Evolutionary conservation across 2,113 vertebrate species (phyloP).

Genomic region (Chauna torquata): DNA sequence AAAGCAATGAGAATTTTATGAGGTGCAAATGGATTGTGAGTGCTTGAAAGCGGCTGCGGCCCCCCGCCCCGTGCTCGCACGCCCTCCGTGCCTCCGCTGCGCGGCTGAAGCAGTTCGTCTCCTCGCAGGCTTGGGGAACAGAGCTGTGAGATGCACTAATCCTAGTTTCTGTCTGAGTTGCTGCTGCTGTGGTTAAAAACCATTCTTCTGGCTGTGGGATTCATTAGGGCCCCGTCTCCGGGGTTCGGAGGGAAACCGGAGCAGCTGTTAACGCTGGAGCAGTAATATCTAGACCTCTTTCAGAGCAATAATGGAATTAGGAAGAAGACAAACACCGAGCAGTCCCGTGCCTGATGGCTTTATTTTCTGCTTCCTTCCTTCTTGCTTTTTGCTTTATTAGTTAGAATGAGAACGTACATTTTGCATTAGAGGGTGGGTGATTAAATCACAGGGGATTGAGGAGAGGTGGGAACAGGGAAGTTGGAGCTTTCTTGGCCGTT

Average conservation of each 20-base stretch:
- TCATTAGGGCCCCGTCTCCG: conserved; percentile 40
- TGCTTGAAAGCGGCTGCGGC: not conserved
- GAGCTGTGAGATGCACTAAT: not conserved
- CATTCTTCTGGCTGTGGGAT: conserved; percentile 1
- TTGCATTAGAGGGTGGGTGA: conserved; percentile 35
- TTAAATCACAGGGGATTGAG: not conserved
- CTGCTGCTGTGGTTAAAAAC: conserved; percentile 13
- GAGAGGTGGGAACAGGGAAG: not conserved
- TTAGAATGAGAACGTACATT: conserved; percentile 46
- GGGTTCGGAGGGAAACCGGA: conserved; percentile 41
- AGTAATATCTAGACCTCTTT: conserved; percentile 37
- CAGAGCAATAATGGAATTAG: conserved; percentile 56
- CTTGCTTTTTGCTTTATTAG: conserved; percentile 43
- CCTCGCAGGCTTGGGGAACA: not conserved
- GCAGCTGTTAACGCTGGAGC: conserved; percentile 47
- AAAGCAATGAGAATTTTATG: conserved; percentile 57
- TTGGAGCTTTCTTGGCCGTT: not conserved
- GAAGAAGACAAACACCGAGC: conserved; percentile 36
- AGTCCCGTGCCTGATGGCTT: conserved; percentile 50
- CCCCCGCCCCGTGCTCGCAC: not conserved
- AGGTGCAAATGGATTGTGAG: conserved; percentile 54
- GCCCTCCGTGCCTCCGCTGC: not conserved
- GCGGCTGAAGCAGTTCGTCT: not conserved
- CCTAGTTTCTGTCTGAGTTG: not conserved
- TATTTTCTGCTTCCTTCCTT: conserved; percentile 1